A percentile compares a stretch with the other conserved stretches of the same genome.
Evolutionary conservation across 2,113 vertebrate species (phyloP).

Genomic region (Nothoprocta pentlandii): DNA sequence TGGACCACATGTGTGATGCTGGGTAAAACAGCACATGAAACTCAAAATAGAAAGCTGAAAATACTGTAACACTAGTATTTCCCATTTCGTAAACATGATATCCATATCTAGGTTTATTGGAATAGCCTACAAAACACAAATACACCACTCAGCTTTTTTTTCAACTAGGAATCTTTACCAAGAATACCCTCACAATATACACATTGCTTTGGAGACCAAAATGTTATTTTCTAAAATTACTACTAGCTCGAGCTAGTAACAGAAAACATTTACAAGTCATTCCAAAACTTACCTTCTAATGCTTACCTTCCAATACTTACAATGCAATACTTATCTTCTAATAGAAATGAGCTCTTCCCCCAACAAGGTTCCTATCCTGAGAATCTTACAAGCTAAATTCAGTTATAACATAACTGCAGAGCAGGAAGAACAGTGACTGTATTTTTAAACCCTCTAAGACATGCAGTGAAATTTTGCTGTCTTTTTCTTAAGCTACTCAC

Average conservation of each 20-base stretch:
- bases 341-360: not conserved
- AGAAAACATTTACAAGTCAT: not conserved
- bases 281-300: not conserved
- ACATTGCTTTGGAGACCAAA: not conserved
- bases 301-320: too few relatives aligned
- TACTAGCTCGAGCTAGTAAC: not conserved
- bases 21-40: not conserved
- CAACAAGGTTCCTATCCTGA: not conserved
- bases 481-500: not conserved
- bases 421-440: not conserved
- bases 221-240: not conserved
- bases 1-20: not conserved
- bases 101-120: not conserved
- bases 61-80: not conserved
- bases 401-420: not conserved
- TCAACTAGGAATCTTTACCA: not conserved
- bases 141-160: not conserved
- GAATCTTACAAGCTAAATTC: not conserved
- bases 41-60: not conserved
- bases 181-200: not conserved
- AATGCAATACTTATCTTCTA: too few relatives aligned
- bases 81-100: not conserved
- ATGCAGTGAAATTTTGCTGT: not conserved
- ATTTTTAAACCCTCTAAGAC: not conserved
- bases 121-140: not conserved